A percentile compares a stretch with the other conserved stretches of the same genome.
Conservation (phyloP, 2,113 vertebrate species). For the Anthoscopus minutus region DNA sequence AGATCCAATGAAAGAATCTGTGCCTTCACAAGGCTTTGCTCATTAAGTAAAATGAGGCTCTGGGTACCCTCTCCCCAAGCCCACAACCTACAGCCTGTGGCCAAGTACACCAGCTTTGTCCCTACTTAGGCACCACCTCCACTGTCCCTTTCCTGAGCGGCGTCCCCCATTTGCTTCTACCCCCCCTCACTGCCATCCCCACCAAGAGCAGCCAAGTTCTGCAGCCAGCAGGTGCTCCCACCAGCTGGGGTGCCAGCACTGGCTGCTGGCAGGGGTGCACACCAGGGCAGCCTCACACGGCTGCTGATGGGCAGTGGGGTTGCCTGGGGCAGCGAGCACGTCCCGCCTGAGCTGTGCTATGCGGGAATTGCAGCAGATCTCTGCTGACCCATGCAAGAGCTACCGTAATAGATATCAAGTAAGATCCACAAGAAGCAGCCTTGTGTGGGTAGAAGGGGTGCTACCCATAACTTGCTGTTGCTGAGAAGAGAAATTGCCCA, state of each 20-base stretch:
- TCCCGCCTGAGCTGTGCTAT: fast-evolving
- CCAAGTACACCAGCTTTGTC: background rate
- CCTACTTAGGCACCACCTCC: background rate
- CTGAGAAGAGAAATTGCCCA: background rate
- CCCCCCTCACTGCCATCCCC: background rate
- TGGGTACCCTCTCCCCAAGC: background rate
- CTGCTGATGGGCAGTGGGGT: background rate
- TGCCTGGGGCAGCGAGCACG: fast-evolving
- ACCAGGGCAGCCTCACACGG: background rate
- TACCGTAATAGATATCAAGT: background rate
- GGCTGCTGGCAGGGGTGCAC: background rate
- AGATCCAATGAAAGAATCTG: background rate
- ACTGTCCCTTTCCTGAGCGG: background rate
- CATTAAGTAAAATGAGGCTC: background rate
- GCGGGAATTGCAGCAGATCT: fast-evolving
- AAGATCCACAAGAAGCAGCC: background rate
- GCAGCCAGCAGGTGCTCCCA: background rate
- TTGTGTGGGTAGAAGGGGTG: background rate
- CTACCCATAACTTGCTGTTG: background rate
- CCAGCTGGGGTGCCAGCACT: fast-evolving
- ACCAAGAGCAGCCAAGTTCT: fast-evolving
- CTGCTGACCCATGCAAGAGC: background rate
- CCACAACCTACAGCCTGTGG: background rate
- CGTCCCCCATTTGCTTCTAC: fast-evolving
- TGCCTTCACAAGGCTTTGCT: background rate